Percentiles rank a stretch among this genome's conserved stretches.
Evolutionary conservation across 2,113 vertebrate genomes (phyloP).

Genomic region (Pungitius pungitius): DNA sequence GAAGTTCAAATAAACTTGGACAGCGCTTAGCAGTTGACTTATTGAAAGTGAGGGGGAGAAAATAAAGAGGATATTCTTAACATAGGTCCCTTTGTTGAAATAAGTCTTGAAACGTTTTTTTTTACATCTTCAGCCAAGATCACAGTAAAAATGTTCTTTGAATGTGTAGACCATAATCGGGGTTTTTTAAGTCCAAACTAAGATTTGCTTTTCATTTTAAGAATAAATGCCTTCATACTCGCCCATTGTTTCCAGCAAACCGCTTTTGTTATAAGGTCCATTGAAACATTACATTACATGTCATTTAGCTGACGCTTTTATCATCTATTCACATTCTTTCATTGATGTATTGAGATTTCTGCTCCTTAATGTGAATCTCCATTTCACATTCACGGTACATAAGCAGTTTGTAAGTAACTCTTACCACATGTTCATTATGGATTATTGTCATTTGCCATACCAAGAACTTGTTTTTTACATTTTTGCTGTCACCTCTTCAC

Average conservation of each 20-base stretch:
- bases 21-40: constrained; percentile 15
- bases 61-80: constrained; percentile 27
- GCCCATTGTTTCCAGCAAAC: background rate
- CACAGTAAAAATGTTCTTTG: constrained; percentile 23
- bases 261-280: background rate
- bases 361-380: background rate
- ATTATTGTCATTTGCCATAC: constrained; percentile 3
- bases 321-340: background rate
- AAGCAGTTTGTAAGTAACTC: constrained; percentile 5
- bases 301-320: too few species aligned
- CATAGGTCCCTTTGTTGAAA: constrained; percentile 34
- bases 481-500: constrained; percentile 10
- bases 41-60: constrained; percentile 28
- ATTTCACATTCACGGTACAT: background rate
- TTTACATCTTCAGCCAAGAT: constrained; percentile 20
- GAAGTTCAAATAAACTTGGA: constrained; percentile 40
- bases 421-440: background rate
- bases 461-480: background rate
- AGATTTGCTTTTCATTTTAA: constrained; percentile 3
- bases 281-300: too few species aligned
- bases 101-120: constrained; percentile 7
- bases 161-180: constrained; percentile 1
- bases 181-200: constrained; percentile 7
- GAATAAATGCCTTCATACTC: background rate
- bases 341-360: background rate